Evolutionary conservation across 2,113 vertebrate species (phyloP), one percentile per base, ranked within the genome.

Genomic region (Corythaixoides concolor): DNA sequence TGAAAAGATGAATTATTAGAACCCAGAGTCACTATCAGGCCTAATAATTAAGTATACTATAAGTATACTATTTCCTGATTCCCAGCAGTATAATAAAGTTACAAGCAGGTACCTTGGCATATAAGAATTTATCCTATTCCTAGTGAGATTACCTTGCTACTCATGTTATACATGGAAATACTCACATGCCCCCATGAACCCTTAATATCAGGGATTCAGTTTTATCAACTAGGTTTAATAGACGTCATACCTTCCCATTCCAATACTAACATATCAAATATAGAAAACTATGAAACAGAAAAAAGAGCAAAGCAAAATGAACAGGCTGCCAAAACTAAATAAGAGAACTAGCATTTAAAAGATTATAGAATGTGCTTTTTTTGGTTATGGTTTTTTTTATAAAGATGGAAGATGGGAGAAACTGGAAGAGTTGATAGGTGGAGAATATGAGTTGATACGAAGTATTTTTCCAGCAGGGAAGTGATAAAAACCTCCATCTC

Each of bases 101-200:
- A 72, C 12, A 52, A 67, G 23, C 30, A 49, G 8, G 5, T 27
- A 30, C 15, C 7, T 60, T 9, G n/a, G 15, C 8, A 15, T 9
- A 4, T 8, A 47, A 62, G 7, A 35, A 53, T 49, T 64, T 69
- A 33, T 32, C 32, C 49, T 26, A 2, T 26, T 91, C 26, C 39
- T 49, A 28, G 11, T 45, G 53, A 73, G 67, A 84, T 28, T n/a
- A 73, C 72, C 41, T 62, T 73, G 63, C 55, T 50, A 12, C 43
- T 62, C 35, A 59, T 32, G 70, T 12, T 73, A 53, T 58, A 24
- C 11, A 10, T 4, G 5, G 45, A 66, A 76, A 91, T 55, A 39
- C 33, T 22, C 43, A 35, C 19, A 8, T 16, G 1, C 16, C 1
- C 0, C 14, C 24, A 35, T 1, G 3, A 85, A 64, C 28, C 39